Conservation (phyloP, 2,888 invertebrate genomes). For the Scaptodrosophila latifasciaeformis region DNA sequence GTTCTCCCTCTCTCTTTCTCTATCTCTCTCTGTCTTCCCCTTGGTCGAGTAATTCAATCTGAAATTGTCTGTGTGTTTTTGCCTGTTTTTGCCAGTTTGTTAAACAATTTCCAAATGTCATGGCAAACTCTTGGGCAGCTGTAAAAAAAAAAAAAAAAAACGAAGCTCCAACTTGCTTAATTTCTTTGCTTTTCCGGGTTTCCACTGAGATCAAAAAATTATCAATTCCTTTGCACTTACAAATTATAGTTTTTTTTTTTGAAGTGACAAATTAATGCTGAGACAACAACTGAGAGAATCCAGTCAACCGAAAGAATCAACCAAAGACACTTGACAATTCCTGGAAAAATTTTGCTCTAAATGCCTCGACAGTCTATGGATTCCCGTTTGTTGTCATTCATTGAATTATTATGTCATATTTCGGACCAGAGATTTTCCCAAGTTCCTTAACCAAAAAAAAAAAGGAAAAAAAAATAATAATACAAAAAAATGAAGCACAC, state of each 20-base stretch:
- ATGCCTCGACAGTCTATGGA: too few species aligned
- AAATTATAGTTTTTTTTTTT: too few species aligned
- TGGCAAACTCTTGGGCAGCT: slow-evolving; percentile 27
- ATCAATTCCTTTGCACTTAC: too few species aligned
- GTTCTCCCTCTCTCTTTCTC: background rate
- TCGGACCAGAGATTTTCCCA: slow-evolving; percentile 30
- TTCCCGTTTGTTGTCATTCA: slow-evolving; percentile 60
- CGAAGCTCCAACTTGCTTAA: too few species aligned
- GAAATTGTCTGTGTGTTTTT: slow-evolving; percentile 14
- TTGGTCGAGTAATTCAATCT: slow-evolving; percentile 3
- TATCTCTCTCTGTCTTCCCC: background rate
- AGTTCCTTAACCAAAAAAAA: slow-evolving; percentile 6
- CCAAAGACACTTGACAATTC: too few species aligned
- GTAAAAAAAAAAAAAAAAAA: too few species aligned
- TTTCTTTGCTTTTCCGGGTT: too few species aligned
- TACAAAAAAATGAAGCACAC: background rate
- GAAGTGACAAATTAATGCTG: too few species aligned
- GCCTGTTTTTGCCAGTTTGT: slow-evolving; percentile 16
- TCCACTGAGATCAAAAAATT: too few species aligned
- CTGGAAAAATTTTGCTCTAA: too few species aligned
- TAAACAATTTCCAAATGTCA: slow-evolving; percentile 23
- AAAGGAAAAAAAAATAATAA: slow-evolving; percentile 14
- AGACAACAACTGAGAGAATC: too few species aligned
- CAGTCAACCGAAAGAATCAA: too few species aligned
- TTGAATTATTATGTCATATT: slow-evolving; percentile 56